A percentile compares a stretch with the other conserved stretches of the same genome.
Conservation (phyloP, 1,140 invertebrate genomes). For the Lepidurus couesii region DNA sequence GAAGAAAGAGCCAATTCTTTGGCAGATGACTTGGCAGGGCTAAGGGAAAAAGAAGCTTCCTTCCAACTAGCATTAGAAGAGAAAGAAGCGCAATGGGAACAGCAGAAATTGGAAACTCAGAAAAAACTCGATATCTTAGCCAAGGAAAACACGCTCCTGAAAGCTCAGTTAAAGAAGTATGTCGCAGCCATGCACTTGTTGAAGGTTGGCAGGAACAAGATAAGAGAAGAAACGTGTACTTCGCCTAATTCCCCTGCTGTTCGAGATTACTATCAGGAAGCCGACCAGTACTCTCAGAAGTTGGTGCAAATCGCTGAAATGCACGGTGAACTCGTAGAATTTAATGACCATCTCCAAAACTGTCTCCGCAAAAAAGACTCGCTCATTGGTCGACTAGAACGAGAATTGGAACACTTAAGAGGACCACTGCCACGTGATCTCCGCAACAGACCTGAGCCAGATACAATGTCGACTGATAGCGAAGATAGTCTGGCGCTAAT, state of each 20-base stretch:
- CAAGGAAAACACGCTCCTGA: conserved; percentile 79
- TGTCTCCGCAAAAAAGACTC: conserved; percentile 56
- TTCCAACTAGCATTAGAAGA: background rate
- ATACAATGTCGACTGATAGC: background rate
- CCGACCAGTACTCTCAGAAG: conserved; percentile 68
- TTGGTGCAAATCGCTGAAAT: conserved; percentile 90
- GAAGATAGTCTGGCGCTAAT: conserved; percentile 52
- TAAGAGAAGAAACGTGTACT: background rate
- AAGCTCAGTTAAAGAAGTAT: conserved; percentile 83
- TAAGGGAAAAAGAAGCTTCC: background rate
- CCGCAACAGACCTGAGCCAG: conserved; percentile 37
- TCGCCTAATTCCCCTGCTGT: background rate
- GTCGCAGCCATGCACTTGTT: conserved; percentile 82
- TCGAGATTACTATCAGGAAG: conserved; percentile 32
- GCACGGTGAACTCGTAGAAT: conserved; percentile 92
- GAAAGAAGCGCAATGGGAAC: background rate
- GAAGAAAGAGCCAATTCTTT: conserved; percentile 41
- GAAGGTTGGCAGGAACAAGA: conserved; percentile 43
- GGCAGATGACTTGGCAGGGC: conserved; percentile 13
- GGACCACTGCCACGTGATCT: conserved; percentile 55
- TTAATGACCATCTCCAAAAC: conserved; percentile 65
- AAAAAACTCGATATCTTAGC: conserved; percentile 32
- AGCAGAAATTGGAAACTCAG: conserved; percentile 30
- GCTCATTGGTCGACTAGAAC: conserved; percentile 56
- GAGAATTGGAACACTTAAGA: conserved; percentile 62